Base-by-base conservation (phyloP, 2,888 invertebrate genomes). In the Caenorhabditis sp. region DNA sequence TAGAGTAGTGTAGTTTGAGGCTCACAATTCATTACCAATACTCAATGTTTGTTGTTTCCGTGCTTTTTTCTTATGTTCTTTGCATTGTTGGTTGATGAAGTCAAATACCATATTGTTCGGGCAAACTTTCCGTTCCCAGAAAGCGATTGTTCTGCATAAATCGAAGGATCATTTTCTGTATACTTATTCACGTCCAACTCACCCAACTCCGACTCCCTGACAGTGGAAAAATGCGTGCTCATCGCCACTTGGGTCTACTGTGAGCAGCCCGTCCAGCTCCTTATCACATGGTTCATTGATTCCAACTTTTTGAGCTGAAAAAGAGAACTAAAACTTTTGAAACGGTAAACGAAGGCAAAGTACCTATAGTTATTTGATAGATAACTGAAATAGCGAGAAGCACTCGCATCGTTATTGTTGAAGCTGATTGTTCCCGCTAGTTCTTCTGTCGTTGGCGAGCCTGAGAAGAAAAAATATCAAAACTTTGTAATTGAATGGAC, bases 91-190 rank as follows among this genome's bases (percentile, higher is more conserved):
- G 43, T 83, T 85, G 71, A 83, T 81, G 75, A 87, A 89, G 66
- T 88, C 88, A 76, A 88, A 88, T 50, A 82, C 78, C 85, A 87
- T 85, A 26, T 81, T 85, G 48, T 80, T 81, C 13, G 88, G 88
- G 48, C 88, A 88, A 20, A 85, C 62, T 71, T 83, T 84, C 43
- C 86, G 80, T 58, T 83, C 82, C 87, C 87, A 87, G 76, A 86
- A 87, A 37, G 86, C 87, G 32, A 85, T 80, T 32, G 61, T 76
- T 62, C 83, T 83, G 56, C 43, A 81, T 46, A 32, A 45, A n/a
- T 17, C 26, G 46, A 50, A 37, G 27, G 61, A 61, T 58, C 53
- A 56, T 30, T 9, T n/a, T n/a, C n/a, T 11, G 11, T 15, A 27
- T 46, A 7, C 13, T 20, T 48, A 4, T 59, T 63, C 7, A 9